Conservation (phyloP, 1,140 invertebrate genomes). For the Magallana ariakensis region DNA sequence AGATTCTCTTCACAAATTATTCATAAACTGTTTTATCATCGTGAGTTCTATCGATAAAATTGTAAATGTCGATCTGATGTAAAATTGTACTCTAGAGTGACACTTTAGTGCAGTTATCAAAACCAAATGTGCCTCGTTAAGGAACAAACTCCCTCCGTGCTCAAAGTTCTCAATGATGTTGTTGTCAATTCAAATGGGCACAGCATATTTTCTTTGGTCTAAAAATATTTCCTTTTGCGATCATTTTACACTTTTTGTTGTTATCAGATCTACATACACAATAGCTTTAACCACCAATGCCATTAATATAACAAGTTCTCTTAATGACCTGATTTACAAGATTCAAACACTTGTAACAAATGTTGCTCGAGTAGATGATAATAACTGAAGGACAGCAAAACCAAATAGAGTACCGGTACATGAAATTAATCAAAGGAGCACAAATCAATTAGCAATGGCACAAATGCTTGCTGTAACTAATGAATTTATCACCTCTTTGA, state of each 20-base stretch:
- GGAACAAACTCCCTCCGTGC: background rate
- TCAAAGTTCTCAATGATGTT: background rate
- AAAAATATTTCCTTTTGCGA: background rate
- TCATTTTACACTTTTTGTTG: background rate
- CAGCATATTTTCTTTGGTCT: background rate
- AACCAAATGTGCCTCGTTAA: background rate
- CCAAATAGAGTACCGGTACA: too few relatives aligned
- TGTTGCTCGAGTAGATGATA: too few relatives aligned
- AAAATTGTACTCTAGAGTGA: constrained; percentile 8
- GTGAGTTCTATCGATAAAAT: constrained; percentile 25
- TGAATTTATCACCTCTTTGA: too few relatives aligned
- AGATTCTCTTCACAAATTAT: constrained; percentile 7
- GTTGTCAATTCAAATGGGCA: background rate
- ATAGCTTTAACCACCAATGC: too few relatives aligned
- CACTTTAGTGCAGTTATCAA: background rate
- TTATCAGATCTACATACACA: too few relatives aligned
- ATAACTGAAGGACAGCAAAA: too few relatives aligned
- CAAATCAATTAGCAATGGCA: too few relatives aligned
- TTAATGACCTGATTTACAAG: too few relatives aligned
- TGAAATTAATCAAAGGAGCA: too few relatives aligned
- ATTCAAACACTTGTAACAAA: too few relatives aligned
- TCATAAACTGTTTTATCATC: background rate
- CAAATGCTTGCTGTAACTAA: too few relatives aligned
- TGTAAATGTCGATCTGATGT: constrained; percentile 8
- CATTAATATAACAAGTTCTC: too few relatives aligned